A percentile compares a stretch with the other conserved stretches of the same genome.
phyloP scores from a whole-genome alignment of 2,797 vertebrate genomes.

The Pipistrellus pygmaeus region DNA sequence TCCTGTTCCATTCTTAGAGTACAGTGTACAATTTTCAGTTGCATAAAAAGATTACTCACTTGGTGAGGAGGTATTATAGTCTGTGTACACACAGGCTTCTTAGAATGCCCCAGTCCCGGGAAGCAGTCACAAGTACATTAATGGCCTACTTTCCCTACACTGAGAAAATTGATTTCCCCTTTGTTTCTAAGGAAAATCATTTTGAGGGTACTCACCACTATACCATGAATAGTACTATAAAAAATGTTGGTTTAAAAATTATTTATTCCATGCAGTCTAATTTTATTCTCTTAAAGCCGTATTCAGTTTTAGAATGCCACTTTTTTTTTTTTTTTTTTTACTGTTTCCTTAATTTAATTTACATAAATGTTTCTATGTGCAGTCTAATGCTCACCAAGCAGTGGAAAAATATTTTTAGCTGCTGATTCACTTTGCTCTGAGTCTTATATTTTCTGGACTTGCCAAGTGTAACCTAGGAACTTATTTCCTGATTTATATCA shows the following conservation, averaged over 20 bases:
- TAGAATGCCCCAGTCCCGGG: conserved; percentile 45
- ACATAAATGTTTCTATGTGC: neutral
- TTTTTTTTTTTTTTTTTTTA: neutral
- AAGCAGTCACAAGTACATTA: conserved; percentile 54
- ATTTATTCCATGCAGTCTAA: conserved; percentile 31
- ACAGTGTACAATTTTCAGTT: conserved; percentile 12
- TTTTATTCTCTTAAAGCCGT: conserved; percentile 32
- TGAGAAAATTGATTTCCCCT: conserved; percentile 68
- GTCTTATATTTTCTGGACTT: conserved; percentile 9
- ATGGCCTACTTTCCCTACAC: conserved; percentile 61
- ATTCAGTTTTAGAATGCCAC: neutral
- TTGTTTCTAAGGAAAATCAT: conserved; percentile 78
- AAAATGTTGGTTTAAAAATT: conserved; percentile 55
- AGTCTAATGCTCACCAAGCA: neutral
- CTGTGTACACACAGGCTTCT: conserved; percentile 23
- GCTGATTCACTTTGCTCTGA: conserved; percentile 19
- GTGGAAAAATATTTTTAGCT: neutral
- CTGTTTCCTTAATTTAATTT: neutral
- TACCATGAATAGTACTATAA: conserved; percentile 37
- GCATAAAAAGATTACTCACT: neutral
- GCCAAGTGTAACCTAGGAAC: conserved; percentile 57
- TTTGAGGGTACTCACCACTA: conserved; percentile 46
- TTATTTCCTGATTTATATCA: conserved; percentile 47
- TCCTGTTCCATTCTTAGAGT: neutral
- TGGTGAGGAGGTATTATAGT: conserved; percentile 14